Conservation (phyloP, 1,140 invertebrate species). For the Apis cerana region DNA sequence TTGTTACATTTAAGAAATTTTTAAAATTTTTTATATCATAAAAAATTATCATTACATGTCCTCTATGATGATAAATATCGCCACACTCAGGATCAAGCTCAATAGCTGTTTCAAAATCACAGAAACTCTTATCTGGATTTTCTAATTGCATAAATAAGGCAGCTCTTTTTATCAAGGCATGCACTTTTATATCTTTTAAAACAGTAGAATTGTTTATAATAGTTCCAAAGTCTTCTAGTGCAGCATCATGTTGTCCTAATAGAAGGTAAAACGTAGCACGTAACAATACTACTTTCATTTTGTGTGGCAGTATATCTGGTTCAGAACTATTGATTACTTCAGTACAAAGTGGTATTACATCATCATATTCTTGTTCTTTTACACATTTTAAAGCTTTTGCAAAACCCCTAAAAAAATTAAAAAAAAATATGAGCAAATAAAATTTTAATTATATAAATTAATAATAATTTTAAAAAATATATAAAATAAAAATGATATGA, state of each 20-base stretch:
- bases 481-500: conserved; percentile 7
- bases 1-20: background rate
- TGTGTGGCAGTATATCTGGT: conserved; percentile 78
- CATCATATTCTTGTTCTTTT: conserved; percentile 87
- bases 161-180: conserved; percentile 95
- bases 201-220: conserved; percentile 84
- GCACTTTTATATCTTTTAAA: conserved; percentile 86
- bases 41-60: conserved; percentile 82
- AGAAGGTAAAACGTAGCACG: conserved; percentile 92
- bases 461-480: background rate
- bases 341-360: conserved; percentile 89
- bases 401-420: conserved; percentile 59
- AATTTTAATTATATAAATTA: background rate
- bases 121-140: conserved; percentile 86
- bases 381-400: conserved; percentile 80
- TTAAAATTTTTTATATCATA: background rate
- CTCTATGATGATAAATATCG: conserved; percentile 92
- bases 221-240: conserved; percentile 86
- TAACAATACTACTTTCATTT: conserved; percentile 87
- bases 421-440: conserved; percentile 19
- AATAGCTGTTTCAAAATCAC: conserved; percentile 89
- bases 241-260: conserved; percentile 86
- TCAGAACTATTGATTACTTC: conserved; percentile 88
- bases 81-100: conserved; percentile 89
- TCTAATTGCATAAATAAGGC: conserved; percentile 91